A percentile compares a stretch with the other conserved stretches of the same genome.
Conservation (phyloP, 2,113 vertebrate genomes). For the Aegotheles bennettii region DNA sequence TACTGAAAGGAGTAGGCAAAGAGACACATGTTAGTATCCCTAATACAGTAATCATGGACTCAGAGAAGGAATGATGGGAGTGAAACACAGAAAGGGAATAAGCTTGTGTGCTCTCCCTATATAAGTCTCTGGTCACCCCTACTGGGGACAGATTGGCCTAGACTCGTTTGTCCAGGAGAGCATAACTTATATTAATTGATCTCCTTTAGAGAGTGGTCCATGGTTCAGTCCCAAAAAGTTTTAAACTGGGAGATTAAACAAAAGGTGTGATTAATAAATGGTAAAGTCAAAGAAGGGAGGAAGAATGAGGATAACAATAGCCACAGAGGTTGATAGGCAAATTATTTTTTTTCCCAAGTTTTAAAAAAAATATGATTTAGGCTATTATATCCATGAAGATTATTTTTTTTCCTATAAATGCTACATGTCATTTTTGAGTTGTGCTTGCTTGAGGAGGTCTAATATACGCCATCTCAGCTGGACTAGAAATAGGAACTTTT, state of each 20-base stretch:
- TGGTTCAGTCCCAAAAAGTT: background rate
- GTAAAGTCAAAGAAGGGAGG: background rate
- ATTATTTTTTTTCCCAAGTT: background rate
- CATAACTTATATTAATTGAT: accelerated
- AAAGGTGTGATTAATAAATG: background rate
- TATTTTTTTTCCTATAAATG: background rate
- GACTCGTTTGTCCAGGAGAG: background rate
- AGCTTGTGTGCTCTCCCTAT: accelerated
- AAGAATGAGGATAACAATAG: background rate
- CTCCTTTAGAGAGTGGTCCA: background rate
- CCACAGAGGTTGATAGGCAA: background rate
- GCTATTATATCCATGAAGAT: background rate
- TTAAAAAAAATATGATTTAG: background rate
- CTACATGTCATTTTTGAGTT: background rate
- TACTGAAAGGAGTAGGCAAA: background rate
- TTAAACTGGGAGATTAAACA: background rate
- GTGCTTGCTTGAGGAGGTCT: background rate
- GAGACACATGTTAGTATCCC: background rate
- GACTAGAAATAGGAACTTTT: background rate
- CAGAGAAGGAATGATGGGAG: background rate
- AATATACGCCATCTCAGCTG: background rate
- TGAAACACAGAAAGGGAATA: background rate
- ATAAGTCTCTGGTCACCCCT: background rate
- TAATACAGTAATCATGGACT: background rate
- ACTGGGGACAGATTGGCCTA: background rate